These are phyloP conservation scores for Drosophila falleni DNA, from an alignment of 2,888 invertebrate species.

Conservation along the genomic window DNA sequence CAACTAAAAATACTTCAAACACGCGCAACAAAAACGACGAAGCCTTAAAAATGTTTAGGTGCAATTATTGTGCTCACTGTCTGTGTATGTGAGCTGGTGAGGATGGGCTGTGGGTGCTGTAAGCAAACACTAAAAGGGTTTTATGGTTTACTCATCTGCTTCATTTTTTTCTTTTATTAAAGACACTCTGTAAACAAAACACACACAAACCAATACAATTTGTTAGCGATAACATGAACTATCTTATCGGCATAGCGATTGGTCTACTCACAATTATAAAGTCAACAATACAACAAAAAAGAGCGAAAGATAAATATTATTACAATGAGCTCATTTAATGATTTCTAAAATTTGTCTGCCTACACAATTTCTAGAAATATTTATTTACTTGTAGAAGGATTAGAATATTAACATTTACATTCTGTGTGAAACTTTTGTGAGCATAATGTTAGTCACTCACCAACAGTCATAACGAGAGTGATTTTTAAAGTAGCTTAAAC, in stretches of 20 bases:
- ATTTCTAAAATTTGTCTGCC: background rate
- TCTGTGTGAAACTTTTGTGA: background rate
- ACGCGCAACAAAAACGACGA: slow-evolving; percentile 53
- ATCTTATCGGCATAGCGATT: slow-evolving; percentile 49
- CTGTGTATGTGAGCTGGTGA: background rate
- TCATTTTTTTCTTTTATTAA: slow-evolving; percentile 20
- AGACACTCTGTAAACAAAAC: slow-evolving; percentile 12
- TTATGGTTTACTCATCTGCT: slow-evolving; percentile 44
- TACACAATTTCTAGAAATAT: background rate
- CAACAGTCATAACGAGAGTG: slow-evolving; percentile 17
- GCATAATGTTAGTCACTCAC: slow-evolving; percentile 15
- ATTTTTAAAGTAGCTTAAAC: slow-evolving; percentile 1
- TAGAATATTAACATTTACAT: background rate
- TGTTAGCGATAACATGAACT: slow-evolving; percentile 21
- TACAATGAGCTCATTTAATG: background rate
- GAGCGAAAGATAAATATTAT: slow-evolving; percentile 11
- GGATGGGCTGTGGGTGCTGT: background rate
- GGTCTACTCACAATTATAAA: slow-evolving; percentile 30
- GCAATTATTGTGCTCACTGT: slow-evolving; percentile 59
- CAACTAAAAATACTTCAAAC: slow-evolving; percentile 79
- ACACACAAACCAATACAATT: slow-evolving; percentile 3
- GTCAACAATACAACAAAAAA: slow-evolving; percentile 20
- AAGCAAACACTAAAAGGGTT: slow-evolving; percentile 28
- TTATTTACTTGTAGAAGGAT: background rate
- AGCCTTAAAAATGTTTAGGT: slow-evolving; percentile 69